A percentile compares a stretch with the other conserved stretches of the same genome.
phyloP scores from a whole-genome alignment of 2,797 vertebrate genomes.

The Holocentrus rufus region DNA sequence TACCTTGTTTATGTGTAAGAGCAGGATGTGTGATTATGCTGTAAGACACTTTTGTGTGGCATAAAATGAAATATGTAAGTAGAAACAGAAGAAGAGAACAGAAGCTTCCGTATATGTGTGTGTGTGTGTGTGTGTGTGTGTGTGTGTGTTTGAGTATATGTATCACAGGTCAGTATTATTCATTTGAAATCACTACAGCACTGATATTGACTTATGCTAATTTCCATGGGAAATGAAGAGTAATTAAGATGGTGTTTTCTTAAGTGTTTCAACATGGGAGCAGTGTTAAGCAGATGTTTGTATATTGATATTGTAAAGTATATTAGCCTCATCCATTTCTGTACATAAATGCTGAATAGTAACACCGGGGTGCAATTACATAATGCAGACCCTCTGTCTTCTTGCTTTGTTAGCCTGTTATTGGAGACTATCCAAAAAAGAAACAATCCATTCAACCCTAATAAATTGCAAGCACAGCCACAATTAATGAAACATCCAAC shows the following conservation, averaged over 20 bases:
- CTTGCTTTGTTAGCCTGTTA: conserved; percentile 87
- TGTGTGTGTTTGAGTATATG: background rate
- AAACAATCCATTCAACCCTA: conserved; percentile 86
- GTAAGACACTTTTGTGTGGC: background rate
- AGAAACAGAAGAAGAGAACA: too few relatives aligned
- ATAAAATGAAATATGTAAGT: background rate
- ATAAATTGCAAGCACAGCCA: conserved; percentile 78
- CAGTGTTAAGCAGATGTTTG: conserved; percentile 63
- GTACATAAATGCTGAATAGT: conserved; percentile 57
- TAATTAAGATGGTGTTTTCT: conserved; percentile 61
- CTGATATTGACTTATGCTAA: conserved; percentile 35
- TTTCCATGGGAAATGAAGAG: conserved; percentile 47
- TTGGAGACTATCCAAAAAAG: conserved; percentile 87
- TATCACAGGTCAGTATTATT: background rate
- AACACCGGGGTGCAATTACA: conserved; percentile 77
- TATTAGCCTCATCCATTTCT: conserved; percentile 60
- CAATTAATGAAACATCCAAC: conserved; percentile 83
- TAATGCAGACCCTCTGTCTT: conserved; percentile 82
- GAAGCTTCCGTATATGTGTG: too few relatives aligned
- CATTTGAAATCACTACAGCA: conserved; percentile 21
- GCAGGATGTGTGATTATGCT: background rate
- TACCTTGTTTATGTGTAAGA: background rate
- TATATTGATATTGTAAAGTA: conserved; percentile 66
- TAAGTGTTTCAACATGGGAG: conserved; percentile 60
- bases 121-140: too few relatives aligned